Base-by-base conservation (phyloP, 2,888 invertebrate species). In the Chymomyza amoena region DNA sequence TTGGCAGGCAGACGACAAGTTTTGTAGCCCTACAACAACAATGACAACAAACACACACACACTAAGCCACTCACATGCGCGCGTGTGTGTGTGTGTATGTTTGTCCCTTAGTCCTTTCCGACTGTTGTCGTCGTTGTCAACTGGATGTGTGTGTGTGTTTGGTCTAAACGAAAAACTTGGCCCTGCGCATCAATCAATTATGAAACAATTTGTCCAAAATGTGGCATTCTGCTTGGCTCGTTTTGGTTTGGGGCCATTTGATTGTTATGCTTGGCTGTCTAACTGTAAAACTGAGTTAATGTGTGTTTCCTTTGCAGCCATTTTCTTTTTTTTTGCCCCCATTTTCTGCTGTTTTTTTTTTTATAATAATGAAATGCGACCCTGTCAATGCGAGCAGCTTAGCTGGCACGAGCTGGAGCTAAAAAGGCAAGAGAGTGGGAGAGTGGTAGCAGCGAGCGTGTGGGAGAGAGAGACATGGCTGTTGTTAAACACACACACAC, bases 121-220 rank as follows among this genome's bases (percentile, higher is more conserved):
- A 3, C 20, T 54, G 54, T 54, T 54, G 54, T 54, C 32, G 45
- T 18, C 25, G 13, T n/a, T 36, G 39, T 15, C 60, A 60, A 50
- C 32, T 65, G 60, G 50, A 25, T 57, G 50, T 63, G 18, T 66
- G 18, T 64, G 71, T 68, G 57, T 28, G 0, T 20, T 54, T 20
- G 16, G 54, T 18, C 54, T 54, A 54, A 54, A 54, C 36, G 54
- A 56, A 39, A 64, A 56, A 57, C 32, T 16, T 60, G 51, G 28
- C 15, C 25, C 50, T 73, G 74, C 70, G 76, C 80, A 85, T 84
- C 85, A 84, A 84, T 84, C 84, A 85, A 84, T 84, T 84, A 85
- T 84, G 85, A 81, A 84, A 79, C 84, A 82, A 84, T 84, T 84
- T 84, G 84, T 77, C 73, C 78, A 76, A 81, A 85, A 79, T 82